phyloP scores from a whole-genome alignment of 2,113 vertebrate species.

The Lepisosteus oculatus region DNA sequence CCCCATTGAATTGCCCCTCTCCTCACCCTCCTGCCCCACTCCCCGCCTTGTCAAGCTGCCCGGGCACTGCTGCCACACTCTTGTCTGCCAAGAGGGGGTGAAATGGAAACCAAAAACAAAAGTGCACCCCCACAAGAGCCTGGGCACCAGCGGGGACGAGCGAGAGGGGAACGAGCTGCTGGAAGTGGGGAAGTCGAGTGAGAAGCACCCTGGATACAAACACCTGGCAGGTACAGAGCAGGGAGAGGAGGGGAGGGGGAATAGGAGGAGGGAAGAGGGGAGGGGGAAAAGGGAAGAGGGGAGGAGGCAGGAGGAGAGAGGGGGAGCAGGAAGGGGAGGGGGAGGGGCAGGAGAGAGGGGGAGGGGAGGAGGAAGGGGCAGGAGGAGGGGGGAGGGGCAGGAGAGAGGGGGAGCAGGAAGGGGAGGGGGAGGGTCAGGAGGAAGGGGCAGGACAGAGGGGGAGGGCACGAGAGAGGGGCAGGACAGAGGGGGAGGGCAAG shows the following conservation, averaged over 20 bases:
- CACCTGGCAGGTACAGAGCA: neutral
- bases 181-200: neutral
- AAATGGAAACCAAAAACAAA: slow-evolving; percentile 48
- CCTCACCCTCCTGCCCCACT: slow-evolving; percentile 58
- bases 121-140: slow-evolving; percentile 33
- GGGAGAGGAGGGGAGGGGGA: neutral
- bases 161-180: neutral
- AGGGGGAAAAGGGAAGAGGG: neutral
- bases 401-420: no score
- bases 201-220: slow-evolving; percentile 32
- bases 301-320: no score
- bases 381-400: no score
- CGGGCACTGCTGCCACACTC: slow-evolving; percentile 69
- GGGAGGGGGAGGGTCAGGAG: no score
- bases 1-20: slow-evolving; percentile 62
- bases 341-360: no score
- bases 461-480: no score
- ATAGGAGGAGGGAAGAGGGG: neutral
- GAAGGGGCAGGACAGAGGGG: no score
- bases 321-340: no score
- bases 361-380: no score
- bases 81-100: slow-evolving; percentile 59
- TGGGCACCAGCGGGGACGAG: slow-evolving; percentile 8
- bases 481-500: no score
- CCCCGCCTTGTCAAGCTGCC: slow-evolving; percentile 68